phyloP scores from a whole-genome alignment of 2,113 vertebrate genomes.

The Danionella cerebrum region DNA sequence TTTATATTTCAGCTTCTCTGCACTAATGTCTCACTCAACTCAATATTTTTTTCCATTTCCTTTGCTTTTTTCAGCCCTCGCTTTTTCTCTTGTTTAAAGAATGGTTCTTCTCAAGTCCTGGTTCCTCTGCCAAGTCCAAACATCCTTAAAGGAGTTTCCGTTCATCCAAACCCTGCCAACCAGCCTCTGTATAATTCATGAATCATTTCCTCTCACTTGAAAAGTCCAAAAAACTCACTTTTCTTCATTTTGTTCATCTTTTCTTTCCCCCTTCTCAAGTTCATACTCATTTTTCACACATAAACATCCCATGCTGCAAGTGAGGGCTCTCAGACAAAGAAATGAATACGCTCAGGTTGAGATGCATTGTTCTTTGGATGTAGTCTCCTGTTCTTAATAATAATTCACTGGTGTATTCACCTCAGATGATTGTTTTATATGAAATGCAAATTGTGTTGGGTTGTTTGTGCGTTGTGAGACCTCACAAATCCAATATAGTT shows the following conservation, averaged over 20 bases:
- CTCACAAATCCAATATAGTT: background rate
- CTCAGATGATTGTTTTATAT: background rate
- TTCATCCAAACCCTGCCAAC: constrained; percentile 57
- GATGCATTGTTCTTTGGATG: constrained; percentile 1
- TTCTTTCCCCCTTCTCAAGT: background rate
- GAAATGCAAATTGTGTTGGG: background rate
- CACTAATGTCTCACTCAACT: constrained; percentile 34
- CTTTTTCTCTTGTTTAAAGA: constrained; percentile 42
- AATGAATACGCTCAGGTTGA: background rate
- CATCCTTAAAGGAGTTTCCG: constrained; percentile 59
- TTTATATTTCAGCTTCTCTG: constrained; percentile 42
- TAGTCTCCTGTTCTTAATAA: background rate
- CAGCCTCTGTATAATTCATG: constrained; percentile 53
- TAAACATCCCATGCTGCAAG: background rate
- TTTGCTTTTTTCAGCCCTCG: constrained; percentile 31
- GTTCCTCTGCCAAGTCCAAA: constrained; percentile 57
- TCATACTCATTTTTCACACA: background rate
- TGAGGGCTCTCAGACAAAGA: background rate
- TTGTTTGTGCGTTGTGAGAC: background rate
- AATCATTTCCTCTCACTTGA: constrained; percentile 55
- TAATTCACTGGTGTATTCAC: background rate
- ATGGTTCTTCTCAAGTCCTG: constrained; percentile 52
- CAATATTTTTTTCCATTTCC: constrained; percentile 40
- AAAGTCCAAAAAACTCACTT: constrained; percentile 26
- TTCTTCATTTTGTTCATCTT: background rate